phyloP scores from a whole-genome alignment of 2,888 invertebrate genomes.

The Drosophila mimetica region DNA sequence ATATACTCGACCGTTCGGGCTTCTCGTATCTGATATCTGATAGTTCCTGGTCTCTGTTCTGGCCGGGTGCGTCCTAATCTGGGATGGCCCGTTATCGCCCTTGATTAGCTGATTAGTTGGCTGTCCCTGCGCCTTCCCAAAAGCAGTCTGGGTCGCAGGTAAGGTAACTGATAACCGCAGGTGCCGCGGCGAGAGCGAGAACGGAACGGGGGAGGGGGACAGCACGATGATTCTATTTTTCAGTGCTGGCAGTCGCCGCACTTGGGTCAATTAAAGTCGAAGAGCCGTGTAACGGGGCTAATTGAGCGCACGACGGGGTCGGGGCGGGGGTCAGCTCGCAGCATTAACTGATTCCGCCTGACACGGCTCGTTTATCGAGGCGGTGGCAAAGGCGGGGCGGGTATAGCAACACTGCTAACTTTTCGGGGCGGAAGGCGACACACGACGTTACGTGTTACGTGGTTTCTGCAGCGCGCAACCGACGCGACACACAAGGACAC shows the following conservation, averaged over 20 bases:
- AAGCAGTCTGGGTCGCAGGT: conserved; percentile 19
- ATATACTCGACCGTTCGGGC: neutral
- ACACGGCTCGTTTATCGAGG: conserved; percentile 28
- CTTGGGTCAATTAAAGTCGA: conserved; percentile 44
- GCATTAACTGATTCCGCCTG: conserved; percentile 37
- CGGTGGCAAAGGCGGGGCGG: neutral
- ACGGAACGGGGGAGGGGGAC: neutral
- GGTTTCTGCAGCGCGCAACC: conserved; percentile 14
- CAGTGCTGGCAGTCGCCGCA: conserved; percentile 17
- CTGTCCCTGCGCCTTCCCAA: conserved; percentile 43
- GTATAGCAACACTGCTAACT: conserved; percentile 6
- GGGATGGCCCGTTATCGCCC: conserved; percentile 50
- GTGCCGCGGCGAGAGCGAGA: conserved; percentile 11
- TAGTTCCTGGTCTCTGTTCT: conserved; percentile 3
- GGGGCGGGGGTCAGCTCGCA: neutral
- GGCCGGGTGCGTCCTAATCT: conserved; percentile 22
- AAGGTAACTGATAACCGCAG: conserved; percentile 55
- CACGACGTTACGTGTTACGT: conserved; percentile 23
- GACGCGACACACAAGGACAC: conserved; percentile 34
- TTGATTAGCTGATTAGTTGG: conserved; percentile 74
- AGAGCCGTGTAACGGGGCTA: conserved; percentile 25
- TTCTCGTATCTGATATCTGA: neutral
- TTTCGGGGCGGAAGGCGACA: neutral
- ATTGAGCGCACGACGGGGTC: conserved; percentile 27
- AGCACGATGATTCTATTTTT: conserved; percentile 4